Conservation (phyloP, 2,113 vertebrate species). For the Megalops atlanticus region DNA sequence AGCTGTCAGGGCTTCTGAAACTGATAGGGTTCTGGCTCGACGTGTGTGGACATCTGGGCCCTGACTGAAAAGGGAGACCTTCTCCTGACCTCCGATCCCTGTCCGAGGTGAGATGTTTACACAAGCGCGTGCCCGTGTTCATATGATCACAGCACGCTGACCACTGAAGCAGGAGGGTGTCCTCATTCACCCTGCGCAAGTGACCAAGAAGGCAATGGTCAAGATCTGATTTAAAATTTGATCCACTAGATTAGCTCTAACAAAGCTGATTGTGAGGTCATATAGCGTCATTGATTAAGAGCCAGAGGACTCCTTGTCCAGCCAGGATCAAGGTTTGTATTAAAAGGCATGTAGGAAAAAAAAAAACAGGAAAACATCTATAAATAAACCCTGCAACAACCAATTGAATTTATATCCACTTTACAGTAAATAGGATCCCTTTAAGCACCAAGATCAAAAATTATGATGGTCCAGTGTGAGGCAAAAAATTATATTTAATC, state of each 20-base stretch:
- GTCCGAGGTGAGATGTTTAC: background rate
- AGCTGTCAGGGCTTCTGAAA: background rate
- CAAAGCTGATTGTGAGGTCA: too few species aligned
- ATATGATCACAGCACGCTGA: background rate
- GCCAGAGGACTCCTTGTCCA: background rate
- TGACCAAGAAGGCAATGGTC: too few species aligned
- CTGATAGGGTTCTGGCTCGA: background rate
- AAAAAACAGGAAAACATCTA: background rate
- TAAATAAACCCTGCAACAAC: background rate
- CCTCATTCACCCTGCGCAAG: too few species aligned
- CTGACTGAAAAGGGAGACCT: background rate
- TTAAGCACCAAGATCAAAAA: background rate
- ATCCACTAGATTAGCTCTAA: background rate
- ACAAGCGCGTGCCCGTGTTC: background rate
- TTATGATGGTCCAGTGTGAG: background rate
- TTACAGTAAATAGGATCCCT: conserved; percentile 2
- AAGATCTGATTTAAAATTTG: too few species aligned
- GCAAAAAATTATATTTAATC: background rate
- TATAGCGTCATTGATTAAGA: background rate
- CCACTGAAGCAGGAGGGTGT: background rate
- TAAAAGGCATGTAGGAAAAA: background rate
- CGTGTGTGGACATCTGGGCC: background rate
- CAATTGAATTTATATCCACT: too few species aligned
- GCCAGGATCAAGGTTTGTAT: background rate
- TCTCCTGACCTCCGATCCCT: background rate